phyloP scores from a whole-genome alignment of 2,113 vertebrate genomes.

The Ramphastos sulfuratus region DNA sequence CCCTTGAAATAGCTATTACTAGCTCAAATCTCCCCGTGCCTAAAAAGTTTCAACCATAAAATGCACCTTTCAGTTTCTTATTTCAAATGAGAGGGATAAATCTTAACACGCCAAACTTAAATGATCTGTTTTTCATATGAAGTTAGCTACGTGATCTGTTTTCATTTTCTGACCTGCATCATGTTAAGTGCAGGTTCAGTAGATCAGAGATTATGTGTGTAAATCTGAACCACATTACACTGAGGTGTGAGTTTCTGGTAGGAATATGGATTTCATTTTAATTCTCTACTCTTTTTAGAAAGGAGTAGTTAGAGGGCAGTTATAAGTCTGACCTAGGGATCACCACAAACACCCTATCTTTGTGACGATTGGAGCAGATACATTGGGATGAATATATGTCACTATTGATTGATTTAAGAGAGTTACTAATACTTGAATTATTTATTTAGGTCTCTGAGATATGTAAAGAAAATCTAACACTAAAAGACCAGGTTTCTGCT shows the following conservation, averaged over 20 bases:
- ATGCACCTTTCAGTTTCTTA: background rate
- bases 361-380: background rate
- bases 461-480: constrained; percentile 71
- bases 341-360: background rate
- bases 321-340: background rate
- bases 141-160: background rate
- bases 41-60: background rate
- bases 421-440: background rate
- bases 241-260: background rate
- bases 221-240: background rate
- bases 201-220: background rate
- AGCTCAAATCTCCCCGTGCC: background rate
- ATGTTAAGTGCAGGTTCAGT: background rate
- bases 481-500: constrained; percentile 73
- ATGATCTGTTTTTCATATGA: background rate
- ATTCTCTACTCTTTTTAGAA: background rate
- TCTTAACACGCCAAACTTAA: background rate
- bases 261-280: background rate
- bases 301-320: background rate
- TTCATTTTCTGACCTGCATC: background rate
- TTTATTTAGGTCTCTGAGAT: constrained; percentile 75
- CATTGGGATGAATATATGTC: background rate
- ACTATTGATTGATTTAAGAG: background rate
- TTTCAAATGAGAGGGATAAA: background rate
- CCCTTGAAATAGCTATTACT: background rate